Evolutionary conservation across 2,113 vertebrate species (phyloP).

Genomic region (Hucho hucho): DNA sequence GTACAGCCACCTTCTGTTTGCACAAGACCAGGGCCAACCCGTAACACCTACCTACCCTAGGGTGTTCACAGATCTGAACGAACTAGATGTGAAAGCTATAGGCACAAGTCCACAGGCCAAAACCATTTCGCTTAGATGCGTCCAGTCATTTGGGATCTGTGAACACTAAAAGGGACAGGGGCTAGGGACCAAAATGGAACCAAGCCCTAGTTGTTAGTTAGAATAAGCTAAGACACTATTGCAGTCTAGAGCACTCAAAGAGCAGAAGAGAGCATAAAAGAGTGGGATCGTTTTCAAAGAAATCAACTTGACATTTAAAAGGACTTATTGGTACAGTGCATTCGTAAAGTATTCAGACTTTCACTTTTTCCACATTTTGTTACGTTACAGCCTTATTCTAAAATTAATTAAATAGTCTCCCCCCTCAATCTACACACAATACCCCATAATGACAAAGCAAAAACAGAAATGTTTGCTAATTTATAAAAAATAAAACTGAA

Average conservation of each 20-base stretch:
- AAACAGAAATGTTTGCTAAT: no score
- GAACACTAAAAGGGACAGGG: slow-evolving; percentile 36
- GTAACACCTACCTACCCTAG: slow-evolving; percentile 1
- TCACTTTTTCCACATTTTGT: no score
- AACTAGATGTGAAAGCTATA: neutral
- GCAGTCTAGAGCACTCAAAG: slow-evolving; percentile 13
- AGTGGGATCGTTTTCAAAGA: slow-evolving; percentile 29
- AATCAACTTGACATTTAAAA: slow-evolving; percentile 16
- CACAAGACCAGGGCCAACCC: slow-evolving; percentile 32
- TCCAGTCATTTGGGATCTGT: slow-evolving; percentile 37
- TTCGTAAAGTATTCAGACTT: no score
- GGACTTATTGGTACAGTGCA: neutral
- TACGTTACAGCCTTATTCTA: no score
- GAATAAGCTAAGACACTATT: slow-evolving; percentile 36
- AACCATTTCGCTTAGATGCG: slow-evolving; percentile 26
- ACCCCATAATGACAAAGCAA: no score
- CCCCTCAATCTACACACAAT: no score
- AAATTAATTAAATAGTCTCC: no score
- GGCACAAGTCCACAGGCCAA: neutral
- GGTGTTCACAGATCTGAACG: slow-evolving; percentile 17
- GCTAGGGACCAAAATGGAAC: slow-evolving; percentile 30
- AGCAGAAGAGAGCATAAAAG: slow-evolving; percentile 20
- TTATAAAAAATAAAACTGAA: no score
- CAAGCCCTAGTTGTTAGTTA: slow-evolving; percentile 30
- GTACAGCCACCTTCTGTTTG: slow-evolving; percentile 22